Conservation (phyloP, 1,140 invertebrate species). For the Lanistes nyassanus region DNA sequence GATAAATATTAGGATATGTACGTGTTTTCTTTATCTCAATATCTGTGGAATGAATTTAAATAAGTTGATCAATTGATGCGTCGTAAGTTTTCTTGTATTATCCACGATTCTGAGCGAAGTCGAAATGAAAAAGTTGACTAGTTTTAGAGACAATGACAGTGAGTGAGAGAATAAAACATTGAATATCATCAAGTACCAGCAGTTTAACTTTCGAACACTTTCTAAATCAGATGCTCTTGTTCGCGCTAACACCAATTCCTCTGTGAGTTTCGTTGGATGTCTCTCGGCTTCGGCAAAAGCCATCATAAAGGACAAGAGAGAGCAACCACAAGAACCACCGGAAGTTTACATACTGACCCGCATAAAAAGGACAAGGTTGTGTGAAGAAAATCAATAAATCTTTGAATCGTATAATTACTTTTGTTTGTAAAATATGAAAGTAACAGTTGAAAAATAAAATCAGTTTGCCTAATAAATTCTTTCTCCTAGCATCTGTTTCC, state of each 20-base stretch:
- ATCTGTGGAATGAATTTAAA: no score
- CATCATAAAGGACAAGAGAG: background rate
- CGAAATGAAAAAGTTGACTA: no score
- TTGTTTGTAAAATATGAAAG: background rate
- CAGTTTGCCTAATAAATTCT: background rate
- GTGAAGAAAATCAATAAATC: background rate
- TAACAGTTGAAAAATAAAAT: background rate
- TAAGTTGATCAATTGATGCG: no score
- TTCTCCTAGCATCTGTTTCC: no score
- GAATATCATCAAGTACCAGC: constrained; percentile 38
- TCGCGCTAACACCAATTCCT: constrained; percentile 43
- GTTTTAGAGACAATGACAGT: no score
- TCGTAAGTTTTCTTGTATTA: no score
- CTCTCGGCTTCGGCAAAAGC: constrained; percentile 32
- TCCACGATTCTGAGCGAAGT: no score
- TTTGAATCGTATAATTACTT: background rate
- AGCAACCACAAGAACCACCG: constrained; percentile 12
- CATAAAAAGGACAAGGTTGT: background rate
- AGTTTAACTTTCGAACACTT: constrained; percentile 51
- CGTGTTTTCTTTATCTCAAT: no score
- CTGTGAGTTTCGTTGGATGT: constrained; percentile 39
- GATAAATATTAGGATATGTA: no score
- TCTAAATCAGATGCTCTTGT: constrained; percentile 49
- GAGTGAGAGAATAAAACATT: no score
- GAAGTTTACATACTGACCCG: constrained; percentile 26